Conservation (phyloP, 1,140 invertebrate species). For the Papilio xuthus region DNA sequence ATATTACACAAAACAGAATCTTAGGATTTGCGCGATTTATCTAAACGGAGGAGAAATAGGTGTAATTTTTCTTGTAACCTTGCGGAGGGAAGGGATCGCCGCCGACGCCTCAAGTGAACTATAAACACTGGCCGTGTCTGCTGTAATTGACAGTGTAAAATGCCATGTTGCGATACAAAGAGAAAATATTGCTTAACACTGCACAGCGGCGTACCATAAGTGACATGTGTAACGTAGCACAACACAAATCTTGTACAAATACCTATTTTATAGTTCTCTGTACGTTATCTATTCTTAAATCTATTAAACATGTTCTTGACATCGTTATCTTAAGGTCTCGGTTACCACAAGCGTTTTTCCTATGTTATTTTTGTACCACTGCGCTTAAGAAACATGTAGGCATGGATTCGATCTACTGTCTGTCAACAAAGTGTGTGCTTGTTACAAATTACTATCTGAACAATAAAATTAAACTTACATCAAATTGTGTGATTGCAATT, state of each 20-base stretch:
- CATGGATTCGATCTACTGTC: too few species aligned
- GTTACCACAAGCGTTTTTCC: neutral
- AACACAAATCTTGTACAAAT: neutral
- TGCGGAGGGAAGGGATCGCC: neutral
- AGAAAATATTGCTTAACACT: neutral
- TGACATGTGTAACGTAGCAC: neutral
- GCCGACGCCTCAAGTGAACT: slow-evolving; percentile 8
- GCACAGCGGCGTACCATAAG: neutral
- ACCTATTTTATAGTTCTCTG: too few species aligned
- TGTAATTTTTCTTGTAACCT: slow-evolving; percentile 23
- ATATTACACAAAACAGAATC: slow-evolving; percentile 23
- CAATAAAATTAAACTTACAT: neutral
- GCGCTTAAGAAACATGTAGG: too few species aligned
- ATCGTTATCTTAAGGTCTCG: neutral
- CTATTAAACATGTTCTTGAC: neutral
- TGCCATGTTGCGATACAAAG: slow-evolving; percentile 14
- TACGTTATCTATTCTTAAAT: too few species aligned
- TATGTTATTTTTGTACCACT: too few species aligned
- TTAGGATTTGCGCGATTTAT: slow-evolving; percentile 16
- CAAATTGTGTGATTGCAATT: neutral
- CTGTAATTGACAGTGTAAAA: slow-evolving; percentile 28
- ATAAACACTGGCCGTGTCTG: slow-evolving; percentile 22
- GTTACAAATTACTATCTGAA: neutral
- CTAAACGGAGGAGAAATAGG: slow-evolving; percentile 15
- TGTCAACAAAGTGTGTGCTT: neutral